Evolutionary conservation across 1,140 invertebrate genomes (phyloP), one percentile per base, ranked within the genome.

Genomic region (Habropoda laboriosa): DNA sequence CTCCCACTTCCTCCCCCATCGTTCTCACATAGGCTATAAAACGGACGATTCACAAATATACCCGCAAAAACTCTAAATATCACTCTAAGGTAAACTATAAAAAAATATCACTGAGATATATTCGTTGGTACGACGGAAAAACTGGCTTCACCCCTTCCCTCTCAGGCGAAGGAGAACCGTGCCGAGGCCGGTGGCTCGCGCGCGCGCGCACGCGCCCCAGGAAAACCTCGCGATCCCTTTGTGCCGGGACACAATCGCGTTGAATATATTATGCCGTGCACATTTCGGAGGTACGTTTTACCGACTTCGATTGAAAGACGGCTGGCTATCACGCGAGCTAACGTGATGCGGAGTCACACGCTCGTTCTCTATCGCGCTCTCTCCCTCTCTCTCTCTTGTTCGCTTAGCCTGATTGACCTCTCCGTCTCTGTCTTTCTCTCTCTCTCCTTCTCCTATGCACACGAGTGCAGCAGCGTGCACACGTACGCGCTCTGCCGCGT

Each of bases 261-360:
- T 83, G 74, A 77, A 83, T 86, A 86, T 86, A 86, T 86, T 81
- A 81, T 70, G 63, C 76, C 70, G 68, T 61, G 76, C 64, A 60
- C 76, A 86, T 86, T 86, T 82, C 80, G 73, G 80, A 82, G 75
- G 58, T 85, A 86, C 57, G 83, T 86, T 86, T 85, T 83, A 79
- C 85, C 64, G 80, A 80, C 80, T 82, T 76, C 76, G 71, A 82
- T 85, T 86, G 82, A 86, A 87, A 86, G 85, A 87, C 85, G 85
- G 84, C 77, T 77, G 67, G 79, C 60, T 84, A 85, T 85, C 86
- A 87, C 85, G 82, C 86, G 85, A 87, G 30, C 85, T 86, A 86
- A 86, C 85, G 83, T 86, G 85, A 86, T 55, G 68, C 80, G 55
- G 49, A 75, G 71, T 80, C 76, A 49, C 79, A 77, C 80, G 57